These are phyloP conservation scores for Anguilla rostrata DNA, from an alignment of 2,113 vertebrate species.

Conservation along the genomic window DNA sequence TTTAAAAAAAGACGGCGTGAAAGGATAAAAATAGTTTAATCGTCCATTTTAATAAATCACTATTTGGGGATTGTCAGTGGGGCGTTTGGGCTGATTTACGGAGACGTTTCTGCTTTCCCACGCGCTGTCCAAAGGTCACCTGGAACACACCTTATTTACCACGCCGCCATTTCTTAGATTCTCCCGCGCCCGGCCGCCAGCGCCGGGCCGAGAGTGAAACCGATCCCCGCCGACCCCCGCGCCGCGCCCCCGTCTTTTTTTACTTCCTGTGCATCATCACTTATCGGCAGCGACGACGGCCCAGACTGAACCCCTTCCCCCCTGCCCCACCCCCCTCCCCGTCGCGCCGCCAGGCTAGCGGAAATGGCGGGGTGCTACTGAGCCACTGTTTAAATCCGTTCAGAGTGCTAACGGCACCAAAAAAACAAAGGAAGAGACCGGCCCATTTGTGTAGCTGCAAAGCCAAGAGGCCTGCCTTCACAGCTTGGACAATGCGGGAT, in stretches of 20 bases:
- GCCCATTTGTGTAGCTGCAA: conserved; percentile 59
- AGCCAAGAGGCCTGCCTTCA: conserved; percentile 70
- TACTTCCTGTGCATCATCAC: conserved; percentile 67
- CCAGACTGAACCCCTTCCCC: conserved; percentile 38
- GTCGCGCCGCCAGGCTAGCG: neutral
- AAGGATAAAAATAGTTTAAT: neutral
- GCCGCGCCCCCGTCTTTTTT: conserved; percentile 69
- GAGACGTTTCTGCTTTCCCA: conserved; percentile 1
- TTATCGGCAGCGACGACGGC: conserved; percentile 62
- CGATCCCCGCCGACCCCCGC: conserved; percentile 67
- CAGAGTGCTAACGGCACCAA: neutral
- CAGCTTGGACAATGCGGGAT: conserved; percentile 71
- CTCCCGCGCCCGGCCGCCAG: neutral
- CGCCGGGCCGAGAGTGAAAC: conserved; percentile 45
- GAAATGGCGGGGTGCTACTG: neutral
- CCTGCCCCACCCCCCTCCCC: neutral
- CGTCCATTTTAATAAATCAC: neutral
- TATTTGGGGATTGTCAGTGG: conserved; percentile 2
- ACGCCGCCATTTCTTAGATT: neutral
- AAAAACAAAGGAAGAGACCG: neutral
- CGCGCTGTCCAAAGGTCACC: neutral
- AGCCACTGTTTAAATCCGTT: neutral
- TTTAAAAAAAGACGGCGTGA: neutral
- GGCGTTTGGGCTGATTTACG: conserved; percentile 21
- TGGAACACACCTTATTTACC: neutral